Base-by-base conservation (phyloP, 2,888 invertebrate species). In the Unio delphinus region DNA sequence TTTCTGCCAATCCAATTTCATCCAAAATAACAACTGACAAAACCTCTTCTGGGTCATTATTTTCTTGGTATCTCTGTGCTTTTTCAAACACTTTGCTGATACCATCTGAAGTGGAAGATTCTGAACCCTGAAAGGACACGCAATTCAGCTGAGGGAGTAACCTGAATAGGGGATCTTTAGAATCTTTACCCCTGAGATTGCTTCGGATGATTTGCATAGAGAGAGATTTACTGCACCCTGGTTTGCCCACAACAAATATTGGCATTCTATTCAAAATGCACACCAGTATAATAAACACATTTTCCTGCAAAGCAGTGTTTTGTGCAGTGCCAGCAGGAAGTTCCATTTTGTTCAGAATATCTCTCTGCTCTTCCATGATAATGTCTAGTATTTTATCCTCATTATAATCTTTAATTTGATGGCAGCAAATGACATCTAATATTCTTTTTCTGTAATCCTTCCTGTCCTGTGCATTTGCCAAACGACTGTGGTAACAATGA, bases 1-100 rank as follows among this genome's bases (percentile, higher is more conserved):
- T 67, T 71, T 85, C 85, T 4, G 85, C 85, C 5, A 85, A 61
- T 30, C 85, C 85, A 55, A 85, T 82, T 70, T 85, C 85, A 77
- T 85, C 85, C 7, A 85, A 70, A 62, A 84, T 75, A 3, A 85
- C 83, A 17, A 84, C 83, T 34, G 83, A 81, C 30, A 81, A 58
- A 0, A 82, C 80, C 34, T 79, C 75, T 30, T 73, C 74, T 11
- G 23, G 60, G 15, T 66, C 68, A 23, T 79, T 79, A 28, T 76
- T 65, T 5, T 79, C 66, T 62, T 80, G 78, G 61, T 81, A 83
- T 15, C 70, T 76, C 65, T 79, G 69, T 45, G 83, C 83, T 54
- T 81, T 81, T 56, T 80, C 81, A 77, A 83, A 83, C 0, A 83
- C 82, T 57, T 83, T 83, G 15, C 78, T 69, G 11, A 84, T 85